Percentiles rank a stretch among this genome's conserved stretches.
phyloP scores from a whole-genome alignment of 1,140 invertebrate species.

The Heliconius hermathena region DNA sequence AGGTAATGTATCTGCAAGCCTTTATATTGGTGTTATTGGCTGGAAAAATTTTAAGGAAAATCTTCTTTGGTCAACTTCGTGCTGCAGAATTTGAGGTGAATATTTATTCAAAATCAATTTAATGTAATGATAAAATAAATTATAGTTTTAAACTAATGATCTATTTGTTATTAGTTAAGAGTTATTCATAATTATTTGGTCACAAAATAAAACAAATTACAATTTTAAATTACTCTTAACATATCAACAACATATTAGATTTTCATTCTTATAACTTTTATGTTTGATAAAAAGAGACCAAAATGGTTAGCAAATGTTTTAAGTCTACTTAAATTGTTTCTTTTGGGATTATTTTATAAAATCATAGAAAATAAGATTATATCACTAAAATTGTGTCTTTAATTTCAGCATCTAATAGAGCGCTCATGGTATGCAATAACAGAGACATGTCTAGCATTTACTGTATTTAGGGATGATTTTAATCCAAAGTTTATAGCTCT shows the following conservation, averaged over 20 bases:
- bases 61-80: conserved; percentile 98
- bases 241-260: too few species aligned
- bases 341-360: not conserved
- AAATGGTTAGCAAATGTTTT: not conserved
- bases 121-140: not conserved
- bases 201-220: too few species aligned
- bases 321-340: too few species aligned
- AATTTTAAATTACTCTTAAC: too few species aligned
- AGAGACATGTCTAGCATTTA: conserved; percentile 99
- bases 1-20: conserved; percentile 99
- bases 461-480: conserved; percentile 99
- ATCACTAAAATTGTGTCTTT: not conserved
- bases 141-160: too few species aligned
- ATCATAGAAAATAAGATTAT: not conserved
- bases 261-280: too few species aligned
- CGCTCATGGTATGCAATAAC: conserved; percentile 99
- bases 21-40: conserved; percentile 97
- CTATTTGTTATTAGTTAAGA: too few species aligned
- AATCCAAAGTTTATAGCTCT: conserved; percentile 99
- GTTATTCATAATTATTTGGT: too few species aligned
- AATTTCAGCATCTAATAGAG: conserved; percentile 95
- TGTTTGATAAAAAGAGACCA: not conserved
- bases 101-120: not conserved
- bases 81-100: conserved; percentile 97
- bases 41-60: conserved; percentile 96